Conservation (phyloP, 2,888 invertebrate species). For the Ecliptopera silaceata region DNA sequence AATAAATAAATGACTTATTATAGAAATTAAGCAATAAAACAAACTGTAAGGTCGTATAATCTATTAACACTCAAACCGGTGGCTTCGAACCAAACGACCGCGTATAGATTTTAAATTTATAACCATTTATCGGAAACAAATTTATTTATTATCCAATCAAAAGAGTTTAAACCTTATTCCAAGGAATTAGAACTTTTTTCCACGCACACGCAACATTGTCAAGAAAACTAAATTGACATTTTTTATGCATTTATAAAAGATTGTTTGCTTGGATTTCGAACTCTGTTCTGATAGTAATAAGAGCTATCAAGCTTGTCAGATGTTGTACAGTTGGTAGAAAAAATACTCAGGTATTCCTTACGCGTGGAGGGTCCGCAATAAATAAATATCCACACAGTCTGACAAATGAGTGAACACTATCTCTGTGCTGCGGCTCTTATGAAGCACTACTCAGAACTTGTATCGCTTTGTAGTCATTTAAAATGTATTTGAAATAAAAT, state of each 20-base stretch:
- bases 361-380: slow-evolving; percentile 75
- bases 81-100: slow-evolving; percentile 58
- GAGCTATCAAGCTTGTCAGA: slow-evolving; percentile 24
- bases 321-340: slow-evolving; percentile 11
- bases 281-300: slow-evolving; percentile 35
- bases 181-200: not conserved
- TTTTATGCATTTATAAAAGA: slow-evolving; percentile 10
- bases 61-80: slow-evolving; percentile 77
- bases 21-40: slow-evolving; percentile 55
- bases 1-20: slow-evolving; percentile 30
- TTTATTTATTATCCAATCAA: slow-evolving; percentile 2
- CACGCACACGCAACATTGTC: slow-evolving; percentile 23
- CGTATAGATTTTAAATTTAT: slow-evolving; percentile 73
- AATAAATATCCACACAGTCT: slow-evolving; percentile 76
- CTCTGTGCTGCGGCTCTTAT: slow-evolving; percentile 65
- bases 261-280: slow-evolving; percentile 29
- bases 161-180: slow-evolving; percentile 5
- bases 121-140: slow-evolving; percentile 51
- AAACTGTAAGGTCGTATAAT: slow-evolving; percentile 44
- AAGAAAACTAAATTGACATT: slow-evolving; percentile 19
- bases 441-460: slow-evolving; percentile 34
- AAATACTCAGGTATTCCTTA: slow-evolving; percentile 62
- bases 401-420: slow-evolving; percentile 79
- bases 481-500: not conserved
- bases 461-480: slow-evolving; percentile 34